Base-by-base conservation (phyloP, 2,113 vertebrate genomes). In the Sminthopsis crassicaudata region DNA sequence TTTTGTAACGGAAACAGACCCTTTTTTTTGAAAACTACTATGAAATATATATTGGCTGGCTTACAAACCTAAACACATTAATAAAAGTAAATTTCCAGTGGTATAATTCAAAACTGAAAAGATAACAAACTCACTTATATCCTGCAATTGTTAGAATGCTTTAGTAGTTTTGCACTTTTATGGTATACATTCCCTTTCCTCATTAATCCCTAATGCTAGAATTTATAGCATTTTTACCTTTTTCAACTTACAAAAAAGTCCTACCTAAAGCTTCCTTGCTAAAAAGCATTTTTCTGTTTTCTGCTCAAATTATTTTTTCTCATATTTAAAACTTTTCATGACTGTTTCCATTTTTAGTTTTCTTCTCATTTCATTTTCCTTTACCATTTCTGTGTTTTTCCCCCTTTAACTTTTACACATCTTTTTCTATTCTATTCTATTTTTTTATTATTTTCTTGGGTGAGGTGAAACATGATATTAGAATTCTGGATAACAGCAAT, bases 201-300 rank as follows among this genome's bases (percentile, higher is more conserved):
- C 24, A 92, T 92, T 95, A 96, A 88, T 46, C 0, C 48, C 22
- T 93, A 92, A 94, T 76, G 46, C 7, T 92, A 52, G 91, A 93
- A 8, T 14, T 91, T 46, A n/a, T 84, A 5, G 30, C 46, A 92
- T 91, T 84, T 54, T 53, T 46, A 94, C 27, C 4, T 95, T 53
- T 90, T 2, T 2, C 7, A 89, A 16, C 51, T 0, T 90, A 23
- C 94, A 92, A 90, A 12, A 93, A 42, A 11, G 23, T 0, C 24
- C 3, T 53, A 25, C 12, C 84, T n/a, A 8, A 53, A 8, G 0
- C 0, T 92, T 60, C 1, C 53, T 90, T 91, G 14, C 42, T 42
- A 42, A 84, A 95, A 89, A 84, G 10, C 1, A 53, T 91, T 67
- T 67, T 25, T 91, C 11, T 89, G 2, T 9, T 60, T 94, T 30